A percentile compares a stretch with the other conserved stretches of the same genome.
Evolutionary conservation across 2,797 vertebrate species (phyloP).

Genomic region (Urocyon cinereoargenteus): DNA sequence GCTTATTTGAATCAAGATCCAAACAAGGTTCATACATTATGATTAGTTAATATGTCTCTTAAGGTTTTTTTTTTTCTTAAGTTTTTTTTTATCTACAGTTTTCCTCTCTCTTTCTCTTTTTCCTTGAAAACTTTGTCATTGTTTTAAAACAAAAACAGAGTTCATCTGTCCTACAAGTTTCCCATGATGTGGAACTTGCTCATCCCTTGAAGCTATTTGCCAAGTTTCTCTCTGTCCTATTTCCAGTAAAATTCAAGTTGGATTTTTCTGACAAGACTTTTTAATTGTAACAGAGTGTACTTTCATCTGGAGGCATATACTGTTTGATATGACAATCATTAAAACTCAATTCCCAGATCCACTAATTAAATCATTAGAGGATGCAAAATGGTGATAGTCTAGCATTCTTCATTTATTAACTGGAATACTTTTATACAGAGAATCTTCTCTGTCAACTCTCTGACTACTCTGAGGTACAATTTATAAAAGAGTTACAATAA

Average conservation of each 20-base stretch:
- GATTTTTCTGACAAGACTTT: neutral
- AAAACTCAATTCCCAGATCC: neutral
- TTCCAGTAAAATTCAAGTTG: slow-evolving; percentile 22
- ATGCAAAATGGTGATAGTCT: neutral
- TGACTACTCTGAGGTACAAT: neutral
- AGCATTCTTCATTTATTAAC: neutral
- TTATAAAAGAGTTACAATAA: neutral
- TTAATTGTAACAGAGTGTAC: neutral
- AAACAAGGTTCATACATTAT: neutral
- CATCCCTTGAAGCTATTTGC: neutral
- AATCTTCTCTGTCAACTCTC: neutral
- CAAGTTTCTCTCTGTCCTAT: slow-evolving; percentile 4
- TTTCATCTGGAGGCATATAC: neutral
- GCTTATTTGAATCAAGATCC: neutral
- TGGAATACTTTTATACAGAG: neutral
- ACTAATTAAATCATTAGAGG: neutral
- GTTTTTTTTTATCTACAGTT: neutral
- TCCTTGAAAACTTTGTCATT: neutral
- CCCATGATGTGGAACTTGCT: neutral
- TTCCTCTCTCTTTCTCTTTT: neutral
- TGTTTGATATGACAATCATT: neutral
- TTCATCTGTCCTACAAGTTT: neutral
- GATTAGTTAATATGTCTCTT: neutral
- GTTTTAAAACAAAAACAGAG: neutral
- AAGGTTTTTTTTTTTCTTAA: slow-evolving; percentile 8